Evolutionary conservation across 2,113 vertebrate species (phyloP).

Genomic region (Conger conger): DNA sequence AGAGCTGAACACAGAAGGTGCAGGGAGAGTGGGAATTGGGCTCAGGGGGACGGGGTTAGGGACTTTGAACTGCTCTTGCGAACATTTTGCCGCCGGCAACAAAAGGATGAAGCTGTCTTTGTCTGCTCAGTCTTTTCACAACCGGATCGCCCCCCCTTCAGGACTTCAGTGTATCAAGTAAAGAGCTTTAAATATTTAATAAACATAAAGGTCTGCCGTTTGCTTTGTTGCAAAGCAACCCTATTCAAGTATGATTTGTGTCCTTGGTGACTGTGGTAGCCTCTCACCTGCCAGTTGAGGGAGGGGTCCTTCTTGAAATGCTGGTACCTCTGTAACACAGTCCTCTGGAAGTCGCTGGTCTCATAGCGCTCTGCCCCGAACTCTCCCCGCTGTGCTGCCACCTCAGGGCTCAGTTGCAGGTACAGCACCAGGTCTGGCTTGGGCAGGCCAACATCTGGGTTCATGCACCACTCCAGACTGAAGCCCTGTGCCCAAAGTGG

Average conservation of each 20-base stretch:
- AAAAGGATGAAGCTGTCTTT: too few relatives aligned
- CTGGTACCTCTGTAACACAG: conserved; percentile 74
- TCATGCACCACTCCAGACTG: conserved; percentile 85
- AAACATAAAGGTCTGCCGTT: too few relatives aligned
- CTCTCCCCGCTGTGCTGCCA: conserved; percentile 73
- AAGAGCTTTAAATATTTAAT: too few relatives aligned
- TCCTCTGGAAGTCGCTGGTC: conserved; percentile 74
- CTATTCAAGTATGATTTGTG: neutral
- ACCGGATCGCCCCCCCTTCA: too few relatives aligned
- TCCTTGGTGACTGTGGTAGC: neutral
- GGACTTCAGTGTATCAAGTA: too few relatives aligned
- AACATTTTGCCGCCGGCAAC: too few relatives aligned
- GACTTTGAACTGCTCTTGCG: too few relatives aligned
- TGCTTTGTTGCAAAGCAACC: too few relatives aligned
- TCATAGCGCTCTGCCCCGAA: conserved; percentile 88
- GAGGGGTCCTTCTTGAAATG: conserved; percentile 78
- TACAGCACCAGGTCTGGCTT: conserved; percentile 92
- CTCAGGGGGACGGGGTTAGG: too few relatives aligned
- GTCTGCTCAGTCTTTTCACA: too few relatives aligned
- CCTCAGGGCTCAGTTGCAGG: conserved; percentile 70
- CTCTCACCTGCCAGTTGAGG: conserved; percentile 87
- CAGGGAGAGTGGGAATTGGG: too few relatives aligned
- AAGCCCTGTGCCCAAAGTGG: conserved; percentile 73
- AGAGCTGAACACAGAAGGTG: too few relatives aligned
- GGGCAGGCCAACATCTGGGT: conserved; percentile 86